phyloP scores from a whole-genome alignment of 2,888 invertebrate species.

The Agapetus fuscipes region DNA sequence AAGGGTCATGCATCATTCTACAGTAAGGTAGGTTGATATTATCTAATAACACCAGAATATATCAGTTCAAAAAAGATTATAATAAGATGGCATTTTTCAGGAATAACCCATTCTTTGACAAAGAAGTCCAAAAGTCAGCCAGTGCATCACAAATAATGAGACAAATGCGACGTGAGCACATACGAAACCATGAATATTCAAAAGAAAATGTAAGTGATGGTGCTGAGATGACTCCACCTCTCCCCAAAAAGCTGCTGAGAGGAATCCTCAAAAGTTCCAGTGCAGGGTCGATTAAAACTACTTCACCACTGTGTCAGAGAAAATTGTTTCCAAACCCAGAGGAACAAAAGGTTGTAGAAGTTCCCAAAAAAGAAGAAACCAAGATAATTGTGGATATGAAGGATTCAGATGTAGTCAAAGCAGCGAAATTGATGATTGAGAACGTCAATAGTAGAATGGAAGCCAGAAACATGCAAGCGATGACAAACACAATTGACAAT shows the following conservation, averaged over 20 bases:
- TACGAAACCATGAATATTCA: slow-evolving; percentile 5
- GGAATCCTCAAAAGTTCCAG: slow-evolving; percentile 32
- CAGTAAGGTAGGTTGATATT: slow-evolving; percentile 12
- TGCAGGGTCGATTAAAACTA: slow-evolving; percentile 27
- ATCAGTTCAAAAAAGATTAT: too few species aligned
- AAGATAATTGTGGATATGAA: slow-evolving; percentile 1
- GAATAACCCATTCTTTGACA: slow-evolving; percentile 44
- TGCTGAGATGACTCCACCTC: slow-evolving; percentile 18
- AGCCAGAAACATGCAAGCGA: too few species aligned
- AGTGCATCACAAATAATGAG: slow-evolving; percentile 46
- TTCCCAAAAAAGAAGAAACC: not conserved
- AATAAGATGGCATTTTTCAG: slow-evolving; percentile 26
- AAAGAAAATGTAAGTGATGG: slow-evolving; percentile 18
- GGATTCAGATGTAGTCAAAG: not conserved
- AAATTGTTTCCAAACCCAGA: slow-evolving; percentile 24
- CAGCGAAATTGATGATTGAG: too few species aligned
- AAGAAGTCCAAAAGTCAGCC: slow-evolving; percentile 56
- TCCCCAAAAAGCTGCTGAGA: slow-evolving; percentile 22
- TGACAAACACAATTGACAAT: too few species aligned
- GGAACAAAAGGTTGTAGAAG: too few species aligned
- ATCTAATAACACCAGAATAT: too few species aligned
- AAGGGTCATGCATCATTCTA: slow-evolving; percentile 9
- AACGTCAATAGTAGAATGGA: too few species aligned
- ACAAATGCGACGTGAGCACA: slow-evolving; percentile 4
- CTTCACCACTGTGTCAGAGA: slow-evolving; percentile 15